Evolutionary conservation across 2,113 vertebrate species (phyloP).

Genomic region (Propithecus coquereli): DNA sequence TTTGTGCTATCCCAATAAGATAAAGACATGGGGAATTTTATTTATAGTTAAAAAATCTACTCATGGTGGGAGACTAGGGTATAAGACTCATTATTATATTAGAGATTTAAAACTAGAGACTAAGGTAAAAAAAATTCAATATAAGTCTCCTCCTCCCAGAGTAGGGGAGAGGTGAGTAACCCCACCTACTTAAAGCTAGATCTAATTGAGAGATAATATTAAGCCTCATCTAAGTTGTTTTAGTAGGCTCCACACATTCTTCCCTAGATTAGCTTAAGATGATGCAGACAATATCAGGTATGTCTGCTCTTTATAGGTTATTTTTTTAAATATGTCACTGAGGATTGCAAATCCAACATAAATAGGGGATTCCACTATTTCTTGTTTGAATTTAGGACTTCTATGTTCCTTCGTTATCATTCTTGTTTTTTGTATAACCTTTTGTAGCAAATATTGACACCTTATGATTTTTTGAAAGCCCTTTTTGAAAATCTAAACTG

Average conservation of each 20-base stretch:
- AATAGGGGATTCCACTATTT: background rate
- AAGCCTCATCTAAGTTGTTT: background rate
- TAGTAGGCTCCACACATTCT: background rate
- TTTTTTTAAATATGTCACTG: background rate
- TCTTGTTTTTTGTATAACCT: background rate
- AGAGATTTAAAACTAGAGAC: background rate
- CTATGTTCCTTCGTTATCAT: background rate
- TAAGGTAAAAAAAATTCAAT: background rate
- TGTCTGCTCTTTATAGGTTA: background rate
- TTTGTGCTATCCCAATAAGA: background rate
- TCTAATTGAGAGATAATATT: background rate
- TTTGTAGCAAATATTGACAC: background rate
- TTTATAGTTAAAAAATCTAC: background rate
- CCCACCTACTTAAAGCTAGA: background rate
- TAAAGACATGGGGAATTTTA: background rate
- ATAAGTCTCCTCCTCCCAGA: accelerated
- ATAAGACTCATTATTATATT: background rate
- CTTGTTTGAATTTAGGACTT: background rate
- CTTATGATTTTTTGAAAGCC: background rate
- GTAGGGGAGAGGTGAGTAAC: accelerated
- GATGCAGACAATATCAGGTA: background rate
- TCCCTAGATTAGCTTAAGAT: background rate
- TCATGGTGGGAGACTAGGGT: background rate
- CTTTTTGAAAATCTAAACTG: background rate
- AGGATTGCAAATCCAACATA: background rate